Percentiles rank a stretch among this genome's conserved stretches.
phyloP scores from a whole-genome alignment of 2,797 vertebrate genomes.

The Graptemys geographica region DNA sequence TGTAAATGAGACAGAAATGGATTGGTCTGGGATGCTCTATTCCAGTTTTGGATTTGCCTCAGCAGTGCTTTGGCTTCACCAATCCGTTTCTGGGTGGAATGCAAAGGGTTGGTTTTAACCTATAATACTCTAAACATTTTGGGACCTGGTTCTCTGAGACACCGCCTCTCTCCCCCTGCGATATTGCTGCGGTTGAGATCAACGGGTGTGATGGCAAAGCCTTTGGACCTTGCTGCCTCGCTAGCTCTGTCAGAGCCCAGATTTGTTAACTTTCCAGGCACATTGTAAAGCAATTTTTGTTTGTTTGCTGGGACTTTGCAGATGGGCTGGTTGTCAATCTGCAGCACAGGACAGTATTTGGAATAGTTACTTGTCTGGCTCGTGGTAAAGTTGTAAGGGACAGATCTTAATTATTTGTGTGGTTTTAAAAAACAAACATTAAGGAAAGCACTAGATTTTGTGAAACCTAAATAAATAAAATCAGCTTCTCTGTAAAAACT shows the following conservation, averaged over 20 bases:
- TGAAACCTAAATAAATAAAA: slow-evolving; percentile 13
- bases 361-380: neutral
- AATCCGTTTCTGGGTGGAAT: slow-evolving; percentile 38
- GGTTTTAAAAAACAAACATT: neutral
- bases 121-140: slow-evolving; percentile 8
- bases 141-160: neutral
- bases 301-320: fast-evolving
- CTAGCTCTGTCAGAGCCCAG: slow-evolving; percentile 14
- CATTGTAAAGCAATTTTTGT: neutral
- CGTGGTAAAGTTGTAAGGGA: neutral
- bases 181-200: neutral
- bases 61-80: slow-evolving; percentile 33
- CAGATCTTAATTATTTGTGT: neutral
- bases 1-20: neutral
- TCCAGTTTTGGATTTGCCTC: slow-evolving; percentile 27
- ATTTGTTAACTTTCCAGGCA: slow-evolving; percentile 25
- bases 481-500: neutral
- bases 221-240: slow-evolving; percentile 9
- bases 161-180: neutral
- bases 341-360: neutral
- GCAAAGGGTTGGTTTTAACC: neutral
- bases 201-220: neutral
- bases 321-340: neutral
- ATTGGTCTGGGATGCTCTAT: neutral
- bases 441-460: neutral